Evolutionary conservation across 2,797 vertebrate species (phyloP).

Genomic region (Steatocranus sp.): DNA sequence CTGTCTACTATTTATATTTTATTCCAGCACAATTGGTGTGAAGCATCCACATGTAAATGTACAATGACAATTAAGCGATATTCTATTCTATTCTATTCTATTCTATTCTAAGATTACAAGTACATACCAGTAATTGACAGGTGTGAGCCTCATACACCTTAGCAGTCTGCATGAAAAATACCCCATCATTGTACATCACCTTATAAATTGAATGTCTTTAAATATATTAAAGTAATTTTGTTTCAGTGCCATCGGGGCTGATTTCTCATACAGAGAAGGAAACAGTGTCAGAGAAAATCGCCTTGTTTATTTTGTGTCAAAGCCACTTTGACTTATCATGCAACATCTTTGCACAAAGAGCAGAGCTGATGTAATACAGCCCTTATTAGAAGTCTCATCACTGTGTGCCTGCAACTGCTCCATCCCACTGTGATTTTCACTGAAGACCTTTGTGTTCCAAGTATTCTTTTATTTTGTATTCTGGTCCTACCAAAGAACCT

Average conservation of each 20-base stretch:
- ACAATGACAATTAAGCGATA: background rate
- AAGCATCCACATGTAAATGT: background rate
- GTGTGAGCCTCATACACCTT: background rate
- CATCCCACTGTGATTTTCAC: conserved; percentile 28
- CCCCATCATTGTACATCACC: background rate
- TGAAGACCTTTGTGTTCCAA: conserved; percentile 25
- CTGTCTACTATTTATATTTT: background rate
- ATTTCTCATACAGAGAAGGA: conserved; percentile 13
- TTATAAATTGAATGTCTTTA: conserved; percentile 7
- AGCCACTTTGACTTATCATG: conserved; percentile 40
- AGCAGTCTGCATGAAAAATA: background rate
- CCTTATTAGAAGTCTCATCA: conserved; percentile 47
- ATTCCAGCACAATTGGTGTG: background rate
- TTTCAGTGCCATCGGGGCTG: background rate
- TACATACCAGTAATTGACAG: background rate
- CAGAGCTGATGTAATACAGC: conserved; percentile 10
- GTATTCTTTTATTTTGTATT: conserved; percentile 32
- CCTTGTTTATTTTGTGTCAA: conserved; percentile 43
- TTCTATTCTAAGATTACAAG: background rate
- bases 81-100: background rate
- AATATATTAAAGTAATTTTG: background rate
- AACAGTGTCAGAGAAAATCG: conserved; percentile 9
- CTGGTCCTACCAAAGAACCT: background rate
- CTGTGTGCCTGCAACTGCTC: conserved; percentile 7
- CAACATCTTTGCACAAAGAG: conserved; percentile 10